These are phyloP conservation scores for Ciconia maguari DNA, from an alignment of 2,113 vertebrate genomes.

Conservation along the genomic window DNA sequence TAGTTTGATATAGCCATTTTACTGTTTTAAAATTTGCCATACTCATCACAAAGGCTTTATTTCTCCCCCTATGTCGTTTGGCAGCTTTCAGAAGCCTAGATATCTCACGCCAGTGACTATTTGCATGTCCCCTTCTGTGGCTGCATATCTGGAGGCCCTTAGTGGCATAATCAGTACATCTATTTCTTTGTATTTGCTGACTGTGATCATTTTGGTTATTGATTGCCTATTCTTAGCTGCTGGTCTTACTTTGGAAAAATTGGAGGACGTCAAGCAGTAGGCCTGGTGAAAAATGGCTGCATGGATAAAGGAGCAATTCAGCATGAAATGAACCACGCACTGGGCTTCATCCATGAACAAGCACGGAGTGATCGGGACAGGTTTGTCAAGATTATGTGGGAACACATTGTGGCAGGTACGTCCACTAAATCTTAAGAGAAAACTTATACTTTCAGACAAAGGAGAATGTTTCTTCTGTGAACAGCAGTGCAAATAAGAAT, in stretches of 20 bases:
- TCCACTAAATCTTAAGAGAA: background rate
- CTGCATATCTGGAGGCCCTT: background rate
- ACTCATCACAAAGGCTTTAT: background rate
- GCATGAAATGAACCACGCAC: constrained; percentile 74
- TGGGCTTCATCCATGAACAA: constrained; percentile 80
- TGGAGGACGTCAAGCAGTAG: constrained; percentile 56
- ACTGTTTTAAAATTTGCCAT: background rate
- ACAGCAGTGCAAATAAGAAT: background rate
- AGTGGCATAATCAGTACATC: background rate
- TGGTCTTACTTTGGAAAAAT: constrained; percentile 71
- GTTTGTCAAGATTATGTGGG: constrained; percentile 68
- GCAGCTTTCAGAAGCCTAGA: background rate
- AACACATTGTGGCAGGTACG: constrained; percentile 71
- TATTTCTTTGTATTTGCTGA: background rate
- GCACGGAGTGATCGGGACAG: constrained; percentile 72
- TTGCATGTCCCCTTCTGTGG: background rate
- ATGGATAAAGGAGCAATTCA: constrained; percentile 70
- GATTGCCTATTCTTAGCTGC: constrained; percentile 63
- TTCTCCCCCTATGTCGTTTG: background rate
- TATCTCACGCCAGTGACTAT: background rate
- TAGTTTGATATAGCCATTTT: background rate
- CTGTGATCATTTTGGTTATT: background rate
- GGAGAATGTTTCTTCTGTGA: background rate
- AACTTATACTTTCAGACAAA: background rate
- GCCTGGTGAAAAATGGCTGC: constrained; percentile 63